Base-by-base conservation (phyloP, 2,888 invertebrate species). In the Mesochorus sp. region DNA sequence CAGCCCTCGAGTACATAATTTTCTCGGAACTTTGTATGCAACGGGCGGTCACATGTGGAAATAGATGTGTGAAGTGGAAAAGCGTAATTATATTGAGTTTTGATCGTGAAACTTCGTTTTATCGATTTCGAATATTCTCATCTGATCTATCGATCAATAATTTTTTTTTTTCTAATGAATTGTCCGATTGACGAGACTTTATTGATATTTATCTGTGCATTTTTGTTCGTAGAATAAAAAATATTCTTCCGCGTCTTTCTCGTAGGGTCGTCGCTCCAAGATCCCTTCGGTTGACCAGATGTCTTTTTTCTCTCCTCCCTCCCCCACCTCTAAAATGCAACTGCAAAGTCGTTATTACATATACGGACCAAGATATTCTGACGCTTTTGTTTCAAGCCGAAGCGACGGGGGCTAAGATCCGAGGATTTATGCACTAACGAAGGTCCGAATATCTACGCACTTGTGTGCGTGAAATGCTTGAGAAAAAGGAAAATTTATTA, bases 401-500 rank as follows among this genome's bases (percentile, higher is more conserved):
- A 37, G 47, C n/a, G 39, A 51, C 10, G 31, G 53, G 49, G 44
- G 49, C 34, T 51, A 68, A 78, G 59, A 64, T 70, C 70, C 28
- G 26, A 59, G 21, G 68, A 78, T 73, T 73, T 78, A 72, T 51
- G 73, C 39, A 44, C 62, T 37, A 3, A 47, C 37, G 51, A 26
- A 51, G 53, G 34, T 61, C 8, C 21, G 24, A 17, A 42, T 24
- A 49, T 34, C 17, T 24, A 14, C 31, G 21, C 17, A 28, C n/a
- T 14, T 62, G 31, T 47, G 4, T 67, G 34, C 34, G n/a, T 10
- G 62, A 47, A 67, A 62, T 34, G 26, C 44, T 59, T n/a, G 39
- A 59, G 64, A 66, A 73, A 67, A 57, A 10, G 74, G 59, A 70
- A 31, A 74, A 78, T 78, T 78, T 78, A 78, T 78, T 47, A 64